Evolutionary conservation across 2,888 invertebrate genomes (phyloP), one percentile per base, ranked within the genome.

Genomic region (Lomographa bimaculata): DNA sequence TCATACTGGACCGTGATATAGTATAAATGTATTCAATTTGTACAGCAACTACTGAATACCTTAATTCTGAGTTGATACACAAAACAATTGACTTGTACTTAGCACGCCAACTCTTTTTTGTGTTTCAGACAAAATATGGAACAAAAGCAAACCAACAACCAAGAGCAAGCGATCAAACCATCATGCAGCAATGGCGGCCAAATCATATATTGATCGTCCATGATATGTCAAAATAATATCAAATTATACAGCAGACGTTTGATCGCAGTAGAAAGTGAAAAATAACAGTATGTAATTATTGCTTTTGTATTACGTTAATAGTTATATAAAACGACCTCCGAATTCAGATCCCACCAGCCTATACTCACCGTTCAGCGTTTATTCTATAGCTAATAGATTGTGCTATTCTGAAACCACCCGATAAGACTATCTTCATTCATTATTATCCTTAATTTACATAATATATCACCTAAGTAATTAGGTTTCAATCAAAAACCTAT

Each of bases 401-500:
- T 85, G 87, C 84, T 84, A 79, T 64, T 64, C 64, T 69, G 73
- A 71, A 71, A 75, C 71, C 79, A 64, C 61, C 65, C 72, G 60
- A 60, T 60, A 59, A 59, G 54, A 66, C 71, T 65, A 71, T 60
- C 64, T 50, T 68, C 72, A 58, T 69, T 70, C 65, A 63, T 71
- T 72, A 70, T 65, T 68, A 73, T 64, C 50, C 70, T 75, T 79
- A 79, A 53, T 64, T 60, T 62, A 74, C 72, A 71, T 35, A 14
- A 14, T 77, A 78, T 85, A 83, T 84, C 79, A 79, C 78, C 87
- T 86, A 87, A 14, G 14, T 4, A 3, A 76, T 86, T 85, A 87
- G 86, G 87, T 85, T 84, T 79, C 79, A 81, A 84, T 84, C 77
- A 67, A 80, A 83, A 81, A 65, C 69, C 83, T 84, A 85, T 38